Conservation (phyloP, 2,797 vertebrate genomes). For the Sebastolobus alascanus region DNA sequence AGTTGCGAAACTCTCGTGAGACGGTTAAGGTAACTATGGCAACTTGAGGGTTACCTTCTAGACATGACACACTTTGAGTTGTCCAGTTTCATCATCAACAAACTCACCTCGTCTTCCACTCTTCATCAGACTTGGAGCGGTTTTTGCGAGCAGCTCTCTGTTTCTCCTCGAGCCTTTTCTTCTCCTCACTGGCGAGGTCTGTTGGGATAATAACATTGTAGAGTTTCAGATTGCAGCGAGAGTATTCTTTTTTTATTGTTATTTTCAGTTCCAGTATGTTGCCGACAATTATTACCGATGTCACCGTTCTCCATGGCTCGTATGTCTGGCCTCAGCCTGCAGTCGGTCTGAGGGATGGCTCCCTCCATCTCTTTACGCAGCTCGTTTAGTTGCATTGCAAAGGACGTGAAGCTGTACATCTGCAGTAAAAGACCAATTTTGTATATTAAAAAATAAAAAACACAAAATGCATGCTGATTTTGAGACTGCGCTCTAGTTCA, state of each 20-base stretch:
- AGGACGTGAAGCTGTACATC: slow-evolving; percentile 98
- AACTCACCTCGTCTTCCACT: slow-evolving; percentile 92
- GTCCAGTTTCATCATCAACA: not conserved
- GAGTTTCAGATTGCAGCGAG: not conserved
- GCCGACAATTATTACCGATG: slow-evolving; percentile 87
- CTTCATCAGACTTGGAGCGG: slow-evolving; percentile 92
- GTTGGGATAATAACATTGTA: not conserved
- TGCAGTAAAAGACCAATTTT: slow-evolving; percentile 60
- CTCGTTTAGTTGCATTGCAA: slow-evolving; percentile 97
- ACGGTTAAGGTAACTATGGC: too few relatives aligned
- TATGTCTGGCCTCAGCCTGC: slow-evolving; percentile 94
- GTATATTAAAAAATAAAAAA: not conserved
- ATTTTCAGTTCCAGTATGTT: not conserved
- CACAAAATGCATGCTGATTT: not conserved
- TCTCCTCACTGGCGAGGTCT: slow-evolving; percentile 97
- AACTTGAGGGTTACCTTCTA: too few relatives aligned
- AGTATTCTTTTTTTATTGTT: not conserved
- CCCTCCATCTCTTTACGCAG: slow-evolving; percentile 92
- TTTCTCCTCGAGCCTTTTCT: slow-evolving; percentile 97
- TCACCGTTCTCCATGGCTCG: slow-evolving; percentile 98
- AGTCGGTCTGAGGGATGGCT: slow-evolving; percentile 93
- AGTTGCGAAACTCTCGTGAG: too few relatives aligned
- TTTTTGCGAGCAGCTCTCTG: slow-evolving; percentile 94
- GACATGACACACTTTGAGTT: too few relatives aligned
- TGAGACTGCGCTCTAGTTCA: not conserved